Evolutionary conservation across 2,888 invertebrate species (phyloP).

Genomic region (Deroplatys truncata): DNA sequence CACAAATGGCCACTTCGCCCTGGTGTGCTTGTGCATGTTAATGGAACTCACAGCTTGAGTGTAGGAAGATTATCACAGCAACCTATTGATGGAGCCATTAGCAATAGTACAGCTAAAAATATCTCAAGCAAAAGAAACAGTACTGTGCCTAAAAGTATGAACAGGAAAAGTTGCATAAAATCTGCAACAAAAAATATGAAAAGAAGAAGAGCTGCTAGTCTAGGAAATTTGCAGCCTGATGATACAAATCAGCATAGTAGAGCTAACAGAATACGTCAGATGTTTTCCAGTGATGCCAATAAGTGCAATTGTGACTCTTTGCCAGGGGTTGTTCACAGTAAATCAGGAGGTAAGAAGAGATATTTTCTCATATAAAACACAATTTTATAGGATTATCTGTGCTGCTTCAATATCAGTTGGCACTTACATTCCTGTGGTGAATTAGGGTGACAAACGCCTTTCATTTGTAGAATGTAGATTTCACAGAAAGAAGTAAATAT

Average conservation of each 20-base stretch:
- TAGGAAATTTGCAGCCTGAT: constrained; percentile 30
- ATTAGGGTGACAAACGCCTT: no score
- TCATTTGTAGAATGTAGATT: no score
- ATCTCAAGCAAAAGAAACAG: not conserved
- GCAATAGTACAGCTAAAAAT: constrained; percentile 34
- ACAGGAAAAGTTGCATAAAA: constrained; percentile 23
- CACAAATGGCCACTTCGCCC: constrained; percentile 84
- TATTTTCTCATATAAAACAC: not conserved
- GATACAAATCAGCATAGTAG: constrained; percentile 37
- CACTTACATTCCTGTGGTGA: no score
- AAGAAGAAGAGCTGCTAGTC: constrained; percentile 31
- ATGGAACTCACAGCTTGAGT: constrained; percentile 68
- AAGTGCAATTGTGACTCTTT: constrained; percentile 38
- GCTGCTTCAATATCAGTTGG: no score
- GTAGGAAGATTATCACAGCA: constrained; percentile 28
- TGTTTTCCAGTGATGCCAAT: constrained; percentile 36
- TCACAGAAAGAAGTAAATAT: no score
- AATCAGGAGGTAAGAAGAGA: constrained; percentile 45
- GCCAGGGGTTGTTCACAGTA: constrained; percentile 48
- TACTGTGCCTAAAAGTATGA: constrained; percentile 11
- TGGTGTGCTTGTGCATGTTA: constrained; percentile 83
- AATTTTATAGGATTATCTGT: not conserved
- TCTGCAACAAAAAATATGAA: constrained; percentile 20
- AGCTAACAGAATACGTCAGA: constrained; percentile 37
- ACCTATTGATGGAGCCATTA: constrained; percentile 33